A percentile compares a stretch with the other conserved stretches of the same genome.
Conservation (phyloP, 2,113 vertebrate species). For the Lycaon pictus region DNA sequence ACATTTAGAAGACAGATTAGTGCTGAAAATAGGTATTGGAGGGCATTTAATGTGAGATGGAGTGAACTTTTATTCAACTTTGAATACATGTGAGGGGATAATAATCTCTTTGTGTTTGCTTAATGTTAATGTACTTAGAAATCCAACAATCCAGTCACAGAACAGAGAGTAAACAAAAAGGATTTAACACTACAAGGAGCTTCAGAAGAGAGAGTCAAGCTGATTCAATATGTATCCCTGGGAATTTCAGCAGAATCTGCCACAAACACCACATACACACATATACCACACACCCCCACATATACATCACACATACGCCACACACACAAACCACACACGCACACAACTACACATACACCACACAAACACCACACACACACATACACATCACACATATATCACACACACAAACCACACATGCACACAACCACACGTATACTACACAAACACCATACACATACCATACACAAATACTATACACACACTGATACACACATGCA, state of each 20-base stretch:
- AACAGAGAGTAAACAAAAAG: not conserved
- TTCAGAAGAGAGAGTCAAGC: not conserved
- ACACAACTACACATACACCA: not conserved
- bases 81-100: not conserved
- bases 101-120: not conserved
- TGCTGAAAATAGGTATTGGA: conserved; percentile 1
- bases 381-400: not conserved
- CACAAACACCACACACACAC: not conserved
- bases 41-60: not conserved
- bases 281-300: not conserved
- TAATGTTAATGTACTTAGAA: conserved; percentile 46
- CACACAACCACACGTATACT: not conserved
- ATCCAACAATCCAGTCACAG: not conserved
- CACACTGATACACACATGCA: not conserved
- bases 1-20: conserved; percentile 49
- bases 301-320: not conserved
- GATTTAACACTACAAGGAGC: not conserved
- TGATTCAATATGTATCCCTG: not conserved
- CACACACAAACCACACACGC: not conserved
- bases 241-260: not conserved
- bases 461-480: not conserved
- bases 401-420: not conserved
- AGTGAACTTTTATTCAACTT: conserved; percentile 26
- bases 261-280: not conserved
- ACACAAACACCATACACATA: not conserved